Percentiles rank a stretch among this genome's conserved stretches.
phyloP scores from a whole-genome alignment of 2,797 vertebrate genomes.

The Mareca penelope region DNA sequence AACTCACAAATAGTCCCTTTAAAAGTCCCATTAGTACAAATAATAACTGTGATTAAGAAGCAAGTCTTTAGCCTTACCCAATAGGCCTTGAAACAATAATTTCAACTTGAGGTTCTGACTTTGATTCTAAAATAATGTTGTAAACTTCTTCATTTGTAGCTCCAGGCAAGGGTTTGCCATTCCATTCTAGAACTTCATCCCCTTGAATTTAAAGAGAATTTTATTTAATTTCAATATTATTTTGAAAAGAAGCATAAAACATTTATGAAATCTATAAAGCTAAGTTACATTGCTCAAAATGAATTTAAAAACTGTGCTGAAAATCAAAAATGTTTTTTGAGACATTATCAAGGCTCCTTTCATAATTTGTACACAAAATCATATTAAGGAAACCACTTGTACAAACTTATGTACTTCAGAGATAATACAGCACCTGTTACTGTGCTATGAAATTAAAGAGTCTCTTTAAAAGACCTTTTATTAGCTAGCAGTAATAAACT shows the following conservation, averaged over 20 bases:
- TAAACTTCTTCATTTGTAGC: constrained; percentile 99
- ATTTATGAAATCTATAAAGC: constrained; percentile 47
- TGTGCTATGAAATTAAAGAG: constrained; percentile 36
- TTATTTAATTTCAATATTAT: constrained; percentile 49
- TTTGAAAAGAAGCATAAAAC: constrained; percentile 54
- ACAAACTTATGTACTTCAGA: constrained; percentile 19
- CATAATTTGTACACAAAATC: background rate
- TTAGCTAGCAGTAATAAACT: background rate
- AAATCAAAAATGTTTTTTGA: background rate
- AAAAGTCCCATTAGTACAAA: constrained; percentile 56
- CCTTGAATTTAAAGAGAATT: constrained; percentile 85
- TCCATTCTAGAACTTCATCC: constrained; percentile 98
- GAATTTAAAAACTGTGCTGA: background rate
- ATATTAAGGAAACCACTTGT: background rate
- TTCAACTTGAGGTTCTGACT: constrained; percentile 98
- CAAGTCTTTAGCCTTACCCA: constrained; percentile 86
- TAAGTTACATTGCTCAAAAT: constrained; percentile 2
- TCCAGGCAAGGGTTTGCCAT: constrained; percentile 95
- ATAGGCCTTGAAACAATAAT: constrained; percentile 99
- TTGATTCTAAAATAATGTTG: constrained; percentile 99
- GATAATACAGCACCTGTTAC: constrained; percentile 42
- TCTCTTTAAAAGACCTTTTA: background rate
- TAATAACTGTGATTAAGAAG: constrained; percentile 64
- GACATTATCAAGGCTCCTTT: background rate
- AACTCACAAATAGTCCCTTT: background rate